Conservation (phyloP, 2,113 vertebrate species). For the Peromyscus californicus region DNA sequence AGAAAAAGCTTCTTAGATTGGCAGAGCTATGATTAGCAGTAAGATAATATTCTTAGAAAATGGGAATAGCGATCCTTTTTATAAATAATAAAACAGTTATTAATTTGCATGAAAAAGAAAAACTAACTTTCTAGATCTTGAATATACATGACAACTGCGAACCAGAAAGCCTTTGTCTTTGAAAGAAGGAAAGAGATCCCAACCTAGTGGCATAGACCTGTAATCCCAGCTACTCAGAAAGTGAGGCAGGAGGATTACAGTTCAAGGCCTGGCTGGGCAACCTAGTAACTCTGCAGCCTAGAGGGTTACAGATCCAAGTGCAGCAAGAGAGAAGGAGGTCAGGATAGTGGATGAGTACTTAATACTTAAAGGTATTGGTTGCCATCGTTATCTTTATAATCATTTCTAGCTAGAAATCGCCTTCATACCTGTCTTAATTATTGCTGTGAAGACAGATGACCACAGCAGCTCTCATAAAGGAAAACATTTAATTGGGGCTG, state of each 20-base stretch:
- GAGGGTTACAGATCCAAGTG: no score
- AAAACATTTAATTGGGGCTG: not conserved
- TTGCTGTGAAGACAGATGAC: not conserved
- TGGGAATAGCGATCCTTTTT: constrained; percentile 33
- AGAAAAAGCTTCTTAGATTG: constrained; percentile 20
- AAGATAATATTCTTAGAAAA: not conserved
- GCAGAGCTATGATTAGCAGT: not conserved
- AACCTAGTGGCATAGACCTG: not conserved
- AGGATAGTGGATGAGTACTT: not conserved
- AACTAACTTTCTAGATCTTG: constrained; percentile 39
- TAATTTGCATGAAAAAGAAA: constrained; percentile 40
- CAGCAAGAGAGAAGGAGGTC: not conserved
- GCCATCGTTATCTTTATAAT: constrained; percentile 18
- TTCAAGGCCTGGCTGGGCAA: not conserved
- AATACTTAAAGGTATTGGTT: not conserved
- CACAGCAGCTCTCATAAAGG: not conserved
- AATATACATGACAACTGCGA: not conserved
- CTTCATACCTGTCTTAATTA: not conserved
- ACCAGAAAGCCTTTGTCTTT: constrained; percentile 36
- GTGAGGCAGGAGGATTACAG: not conserved
- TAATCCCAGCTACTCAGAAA: not conserved
- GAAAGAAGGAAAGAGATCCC: not conserved
- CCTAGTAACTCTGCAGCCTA: not conserved
- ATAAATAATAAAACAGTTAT: constrained; percentile 30
- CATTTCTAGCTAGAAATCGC: not conserved